Percentiles rank a stretch among this genome's conserved stretches.
These are phyloP conservation scores for Corythoichthys intestinalis DNA, from an alignment of 2,113 vertebrate species.

Conservation along the genomic window DNA sequence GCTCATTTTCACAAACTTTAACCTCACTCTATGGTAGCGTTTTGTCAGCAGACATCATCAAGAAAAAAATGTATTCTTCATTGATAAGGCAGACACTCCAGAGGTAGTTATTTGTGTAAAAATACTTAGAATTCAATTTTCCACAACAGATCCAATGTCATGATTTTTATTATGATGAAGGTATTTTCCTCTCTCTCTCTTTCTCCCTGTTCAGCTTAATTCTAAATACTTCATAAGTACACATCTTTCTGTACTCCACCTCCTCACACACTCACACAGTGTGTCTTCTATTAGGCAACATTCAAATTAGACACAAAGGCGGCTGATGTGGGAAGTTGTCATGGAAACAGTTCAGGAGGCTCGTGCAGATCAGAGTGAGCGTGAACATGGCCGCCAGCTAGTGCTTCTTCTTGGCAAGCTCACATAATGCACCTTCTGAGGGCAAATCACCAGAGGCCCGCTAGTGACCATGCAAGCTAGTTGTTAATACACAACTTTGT, in stretches of 20 bases:
- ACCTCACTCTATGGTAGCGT: too few relatives aligned
- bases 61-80: too few relatives aligned
- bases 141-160: neutral
- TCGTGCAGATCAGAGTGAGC: conserved; percentile 21
- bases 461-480: neutral
- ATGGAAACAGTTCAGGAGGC: conserved; percentile 48
- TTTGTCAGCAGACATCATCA: too few relatives aligned
- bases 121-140: neutral
- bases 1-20: too few relatives aligned
- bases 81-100: too few relatives aligned
- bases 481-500: neutral
- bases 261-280: neutral
- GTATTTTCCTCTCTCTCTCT: too few relatives aligned
- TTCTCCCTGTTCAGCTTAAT: neutral
- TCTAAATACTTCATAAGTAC: neutral
- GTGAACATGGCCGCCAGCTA: conserved; percentile 12
- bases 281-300: conserved; percentile 42
- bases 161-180: neutral
- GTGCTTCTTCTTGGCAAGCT: neutral
- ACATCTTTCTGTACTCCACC: neutral
- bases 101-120: neutral
- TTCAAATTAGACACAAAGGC: conserved; percentile 39
- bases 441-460: too few relatives aligned
- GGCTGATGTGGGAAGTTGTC: conserved; percentile 30
- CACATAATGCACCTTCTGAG: neutral